Evolutionary conservation across 2,113 vertebrate genomes (phyloP), one percentile per base, ranked within the genome.

Genomic region (Perccottus glenii): DNA sequence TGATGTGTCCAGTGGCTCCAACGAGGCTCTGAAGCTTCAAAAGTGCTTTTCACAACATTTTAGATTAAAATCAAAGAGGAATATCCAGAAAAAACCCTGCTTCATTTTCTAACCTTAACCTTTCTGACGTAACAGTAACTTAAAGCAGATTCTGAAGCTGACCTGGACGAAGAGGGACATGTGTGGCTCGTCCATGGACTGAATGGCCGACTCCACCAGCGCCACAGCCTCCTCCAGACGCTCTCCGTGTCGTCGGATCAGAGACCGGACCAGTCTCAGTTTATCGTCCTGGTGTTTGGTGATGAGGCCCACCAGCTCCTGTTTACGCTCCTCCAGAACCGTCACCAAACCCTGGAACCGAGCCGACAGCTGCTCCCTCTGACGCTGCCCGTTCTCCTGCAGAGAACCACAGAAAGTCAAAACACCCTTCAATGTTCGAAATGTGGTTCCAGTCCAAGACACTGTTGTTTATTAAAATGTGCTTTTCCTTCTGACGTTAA

Each of bases 91-190:
- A n/a, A n/a, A n/a, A n/a, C n/a, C n/a, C n/a, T n/a, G n/a, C n/a
- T n/a, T n/a, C n/a, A n/a, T n/a, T n/a, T n/a, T n/a, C n/a, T 27
- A 27, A 27, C 19, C 3, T 27, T 27, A 3, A 2, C 1, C 3
- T 27, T 27, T 27, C 19, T 27, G 19, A 27, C 19, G 19, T 27
- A 27, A 27, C 19, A 27, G 3, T 3, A 1, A 27, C 1, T 27
- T 1, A 1, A 27, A 27, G 19, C 19, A 27, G 19, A 27, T 27
- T 27, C 19, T 27, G 19, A 27, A 1, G 44, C 76, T n/a, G 36
- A 96, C 96, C 95, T 97, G 95, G 59, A 98, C 89, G 56, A 96
- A 98, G 19, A 92, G 9, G 0, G 95, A 89, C 95, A 95, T 94
- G 84, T 95, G 94, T 0, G 93, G 93, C 86, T 96, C 94, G 56